These are phyloP conservation scores for Coilia nasus DNA, from an alignment of 2,797 vertebrate species.

Conservation along the genomic window DNA sequence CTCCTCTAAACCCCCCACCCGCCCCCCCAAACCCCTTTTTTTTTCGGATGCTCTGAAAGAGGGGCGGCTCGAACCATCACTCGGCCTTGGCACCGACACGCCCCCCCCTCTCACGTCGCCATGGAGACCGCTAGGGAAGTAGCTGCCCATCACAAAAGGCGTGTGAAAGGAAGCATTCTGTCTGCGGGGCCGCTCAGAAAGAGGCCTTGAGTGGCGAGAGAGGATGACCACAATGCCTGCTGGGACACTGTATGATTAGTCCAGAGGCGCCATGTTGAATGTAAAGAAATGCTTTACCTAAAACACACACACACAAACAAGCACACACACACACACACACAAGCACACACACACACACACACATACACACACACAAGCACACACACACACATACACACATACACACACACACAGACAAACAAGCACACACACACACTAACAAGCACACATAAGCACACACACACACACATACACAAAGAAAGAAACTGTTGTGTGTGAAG, in stretches of 20 bases:
- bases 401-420: too few relatives aligned
- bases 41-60: slow-evolving; percentile 46
- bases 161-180: slow-evolving; percentile 47
- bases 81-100: slow-evolving; percentile 48
- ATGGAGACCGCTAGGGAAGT: slow-evolving; percentile 59
- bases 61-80: slow-evolving; percentile 49
- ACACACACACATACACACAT: too few relatives aligned
- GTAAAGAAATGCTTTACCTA: background rate
- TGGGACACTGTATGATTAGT: slow-evolving; percentile 21
- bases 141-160: slow-evolving; percentile 43
- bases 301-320: background rate
- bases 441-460: too few relatives aligned
- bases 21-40: slow-evolving; percentile 32
- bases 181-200: slow-evolving; percentile 54
- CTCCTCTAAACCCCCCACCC: slow-evolving; percentile 47
- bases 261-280: slow-evolving; percentile 16
- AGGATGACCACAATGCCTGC: slow-evolving; percentile 45
- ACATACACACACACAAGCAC: too few relatives aligned
- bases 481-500: slow-evolving; percentile 22
- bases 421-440: too few relatives aligned
- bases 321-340: too few relatives aligned
- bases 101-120: slow-evolving; percentile 55
- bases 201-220: slow-evolving; percentile 48
- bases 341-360: too few relatives aligned
- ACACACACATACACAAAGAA: background rate